phyloP scores from a whole-genome alignment of 2,888 invertebrate genomes.

The Philonicus albiceps region DNA sequence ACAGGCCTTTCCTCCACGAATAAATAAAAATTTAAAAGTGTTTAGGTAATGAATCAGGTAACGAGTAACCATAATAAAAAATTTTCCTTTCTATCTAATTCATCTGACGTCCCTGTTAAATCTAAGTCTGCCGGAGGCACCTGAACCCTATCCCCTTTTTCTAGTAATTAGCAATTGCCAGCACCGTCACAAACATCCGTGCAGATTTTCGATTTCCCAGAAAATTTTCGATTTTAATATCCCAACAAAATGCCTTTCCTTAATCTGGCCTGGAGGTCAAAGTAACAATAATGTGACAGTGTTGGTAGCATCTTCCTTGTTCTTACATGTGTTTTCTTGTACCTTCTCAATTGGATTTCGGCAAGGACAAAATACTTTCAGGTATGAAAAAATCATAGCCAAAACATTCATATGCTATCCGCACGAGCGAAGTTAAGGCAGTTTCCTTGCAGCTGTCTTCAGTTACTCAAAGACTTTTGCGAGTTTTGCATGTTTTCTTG shows the following conservation, averaged over 20 bases:
- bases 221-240: neutral
- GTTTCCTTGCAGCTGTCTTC: neutral
- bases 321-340: neutral
- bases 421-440: neutral
- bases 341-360: neutral
- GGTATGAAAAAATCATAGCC: neutral
- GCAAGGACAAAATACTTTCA: neutral
- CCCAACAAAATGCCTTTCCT: neutral
- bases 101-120: neutral
- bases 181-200: neutral
- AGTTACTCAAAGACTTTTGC: neutral
- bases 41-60: neutral
- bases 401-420: neutral
- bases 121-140: neutral
- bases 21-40: neutral
- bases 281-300: neutral
- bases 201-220: neutral
- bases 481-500: neutral
- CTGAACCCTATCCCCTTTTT: neutral
- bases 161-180: neutral
- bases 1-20: neutral
- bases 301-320: neutral
- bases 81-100: neutral
- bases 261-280: neutral
- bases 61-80: neutral